Base-by-base conservation (phyloP, 2,888 invertebrate species). In the Yponomeuta malinellus region DNA sequence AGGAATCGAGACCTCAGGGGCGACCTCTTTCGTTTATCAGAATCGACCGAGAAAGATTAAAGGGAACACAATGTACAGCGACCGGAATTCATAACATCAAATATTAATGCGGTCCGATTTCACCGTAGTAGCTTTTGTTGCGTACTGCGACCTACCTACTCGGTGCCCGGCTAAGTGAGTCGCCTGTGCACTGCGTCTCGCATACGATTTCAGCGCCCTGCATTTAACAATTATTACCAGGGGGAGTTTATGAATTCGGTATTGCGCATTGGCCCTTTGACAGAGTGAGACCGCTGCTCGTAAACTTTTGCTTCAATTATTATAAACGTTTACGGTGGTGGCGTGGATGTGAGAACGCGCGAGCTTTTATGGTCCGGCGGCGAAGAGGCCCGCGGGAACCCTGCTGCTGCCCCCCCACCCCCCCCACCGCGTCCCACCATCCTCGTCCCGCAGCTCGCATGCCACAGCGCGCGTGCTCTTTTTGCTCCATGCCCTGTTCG, bases 281-380 rank as follows among this genome's bases (percentile, higher is more conserved):
- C 81, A 83, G 81, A 81, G 65, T 83, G 80, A 82, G 78, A 83
- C 86, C 85, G 87, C 82, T 76, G 74, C 76, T 87, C 86, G 82
- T 88, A 88, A 88, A 87, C 82, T 81, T 86, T 85, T 86, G 84
- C 82, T 87, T 89, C 85, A 89, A 90, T 90, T 89, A 89, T 88
- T 87, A 87, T 88, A 88, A 88, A 86, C 84, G 84, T 86, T 86
- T 83, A 86, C 83, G 81, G 83, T 82, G 83, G 80, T 81, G 75
- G 81, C 79, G 86, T 82, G 81, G 80, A 85, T 87, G 87, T 88
- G 88, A 83, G 87, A 87, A 83, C 80, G 86, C 79, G 81, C 81
- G 73, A 79, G 82, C 84, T 87, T 90, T 89, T 88, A 90, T 86
- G 83, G 81, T 74, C 78, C 76, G 67, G 66, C 74, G 76, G 75